Conservation (phyloP, 2,797 vertebrate genomes). For the Prunella strophiata region DNA sequence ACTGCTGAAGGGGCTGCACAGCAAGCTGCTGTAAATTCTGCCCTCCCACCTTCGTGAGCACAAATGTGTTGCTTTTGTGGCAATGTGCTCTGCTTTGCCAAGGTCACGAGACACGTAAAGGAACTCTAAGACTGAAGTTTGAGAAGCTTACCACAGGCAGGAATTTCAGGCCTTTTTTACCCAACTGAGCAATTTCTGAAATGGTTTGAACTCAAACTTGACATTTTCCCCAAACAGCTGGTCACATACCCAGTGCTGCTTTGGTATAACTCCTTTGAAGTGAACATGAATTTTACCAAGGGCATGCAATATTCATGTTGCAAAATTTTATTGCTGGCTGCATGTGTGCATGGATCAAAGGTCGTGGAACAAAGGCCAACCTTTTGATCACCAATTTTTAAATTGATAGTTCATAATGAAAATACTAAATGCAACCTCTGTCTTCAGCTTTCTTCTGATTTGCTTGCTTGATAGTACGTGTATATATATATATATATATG, state of each 20-base stretch:
- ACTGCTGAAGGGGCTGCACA: background rate
- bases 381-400: background rate
- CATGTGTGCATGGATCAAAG: background rate
- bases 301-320: background rate
- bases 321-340: constrained; percentile 22
- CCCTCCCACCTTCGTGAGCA: background rate
- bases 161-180: background rate
- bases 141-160: background rate
- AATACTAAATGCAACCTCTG: background rate
- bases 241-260: background rate
- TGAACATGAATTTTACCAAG: background rate
- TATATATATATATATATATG: rapidly evolving
- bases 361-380: background rate
- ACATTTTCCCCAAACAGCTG: background rate
- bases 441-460: background rate
- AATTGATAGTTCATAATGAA: background rate
- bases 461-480: background rate
- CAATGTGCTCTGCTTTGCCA: background rate
- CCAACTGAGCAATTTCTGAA: background rate
- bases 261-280: background rate
- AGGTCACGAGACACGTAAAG: background rate
- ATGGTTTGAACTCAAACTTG: background rate
- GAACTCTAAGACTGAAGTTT: background rate
- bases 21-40: rapidly evolving
- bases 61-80: background rate